Conservation (phyloP, 2,797 vertebrate species). For the Austrolebias charrua region DNA sequence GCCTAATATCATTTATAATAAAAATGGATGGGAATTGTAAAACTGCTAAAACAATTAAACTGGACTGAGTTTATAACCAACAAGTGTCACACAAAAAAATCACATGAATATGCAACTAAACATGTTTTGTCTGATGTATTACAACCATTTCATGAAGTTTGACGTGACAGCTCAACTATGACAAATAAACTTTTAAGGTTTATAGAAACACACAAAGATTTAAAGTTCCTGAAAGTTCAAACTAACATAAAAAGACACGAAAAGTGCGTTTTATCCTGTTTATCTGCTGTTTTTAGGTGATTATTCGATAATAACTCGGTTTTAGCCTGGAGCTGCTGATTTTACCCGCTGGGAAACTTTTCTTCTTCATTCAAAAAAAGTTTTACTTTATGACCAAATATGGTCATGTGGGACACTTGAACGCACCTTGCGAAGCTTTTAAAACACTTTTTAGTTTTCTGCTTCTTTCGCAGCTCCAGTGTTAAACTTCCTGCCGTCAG, state of each 20-base stretch:
- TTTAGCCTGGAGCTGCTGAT: conserved; percentile 14
- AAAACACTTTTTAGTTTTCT: background rate
- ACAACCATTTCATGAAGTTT: no score
- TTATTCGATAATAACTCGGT: conserved; percentile 34
- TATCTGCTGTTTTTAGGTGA: conserved; percentile 1
- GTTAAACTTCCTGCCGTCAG: conserved; percentile 31
- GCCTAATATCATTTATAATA: no score
- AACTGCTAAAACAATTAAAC: background rate
- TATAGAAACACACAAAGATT: no score
- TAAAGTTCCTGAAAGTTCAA: background rate
- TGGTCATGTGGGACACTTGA: conserved; percentile 61
- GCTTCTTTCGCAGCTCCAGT: background rate
- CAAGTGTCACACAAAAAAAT: no score
- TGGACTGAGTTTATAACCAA: background rate
- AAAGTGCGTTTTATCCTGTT: conserved; percentile 28
- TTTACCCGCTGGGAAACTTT: conserved; percentile 43
- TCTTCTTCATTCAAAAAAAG: conserved; percentile 45
- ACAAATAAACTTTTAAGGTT: no score
- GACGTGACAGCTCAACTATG: no score
- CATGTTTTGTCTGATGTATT: no score
- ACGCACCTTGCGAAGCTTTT: conserved; percentile 38
- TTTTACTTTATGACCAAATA: conserved; percentile 73
- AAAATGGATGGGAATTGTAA: background rate
- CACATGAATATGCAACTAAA: background rate
- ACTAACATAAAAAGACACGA: conserved; percentile 15